Conservation (phyloP, 2,113 vertebrate species). For the Chrysochloris asiatica region DNA sequence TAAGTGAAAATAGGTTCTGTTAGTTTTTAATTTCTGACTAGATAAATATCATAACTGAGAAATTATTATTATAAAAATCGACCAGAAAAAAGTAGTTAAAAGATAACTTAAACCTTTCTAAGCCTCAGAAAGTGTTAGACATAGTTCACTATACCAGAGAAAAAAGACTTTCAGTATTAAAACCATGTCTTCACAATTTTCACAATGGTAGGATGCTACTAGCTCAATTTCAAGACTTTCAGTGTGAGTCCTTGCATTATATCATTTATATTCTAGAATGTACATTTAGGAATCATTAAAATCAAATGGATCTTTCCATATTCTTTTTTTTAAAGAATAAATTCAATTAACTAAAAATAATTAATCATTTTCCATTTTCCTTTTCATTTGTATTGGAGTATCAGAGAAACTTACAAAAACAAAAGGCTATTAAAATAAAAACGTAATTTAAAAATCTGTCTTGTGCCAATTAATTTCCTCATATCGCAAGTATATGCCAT, state of each 20-base stretch:
- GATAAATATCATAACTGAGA: conserved; percentile 11
- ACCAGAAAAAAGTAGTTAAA: neutral
- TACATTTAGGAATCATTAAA: neutral
- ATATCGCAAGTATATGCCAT: neutral
- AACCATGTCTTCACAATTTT: neutral
- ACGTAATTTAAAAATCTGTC: neutral
- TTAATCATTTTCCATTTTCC: conserved; percentile 10
- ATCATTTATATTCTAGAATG: conserved; percentile 19
- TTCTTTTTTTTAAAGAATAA: conserved; percentile 16
- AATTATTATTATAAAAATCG: conserved; percentile 25
- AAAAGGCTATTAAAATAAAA: neutral
- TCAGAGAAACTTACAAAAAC: neutral
- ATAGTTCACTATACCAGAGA: neutral
- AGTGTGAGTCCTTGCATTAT: neutral
- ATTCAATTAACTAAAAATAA: neutral
- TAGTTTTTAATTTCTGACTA: neutral
- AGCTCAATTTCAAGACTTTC: neutral
- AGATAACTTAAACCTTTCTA: conserved; percentile 16
- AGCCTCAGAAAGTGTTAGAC: neutral
- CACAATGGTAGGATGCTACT: neutral
- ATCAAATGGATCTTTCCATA: neutral
- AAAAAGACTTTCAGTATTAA: neutral
- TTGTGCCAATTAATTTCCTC: neutral
- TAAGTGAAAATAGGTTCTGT: neutral
- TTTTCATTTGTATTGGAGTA: neutral